Percentiles rank a stretch among this genome's conserved stretches.
These are phyloP conservation scores for Aethina tumida DNA, from an alignment of 1,140 invertebrate species.

Conservation along the genomic window DNA sequence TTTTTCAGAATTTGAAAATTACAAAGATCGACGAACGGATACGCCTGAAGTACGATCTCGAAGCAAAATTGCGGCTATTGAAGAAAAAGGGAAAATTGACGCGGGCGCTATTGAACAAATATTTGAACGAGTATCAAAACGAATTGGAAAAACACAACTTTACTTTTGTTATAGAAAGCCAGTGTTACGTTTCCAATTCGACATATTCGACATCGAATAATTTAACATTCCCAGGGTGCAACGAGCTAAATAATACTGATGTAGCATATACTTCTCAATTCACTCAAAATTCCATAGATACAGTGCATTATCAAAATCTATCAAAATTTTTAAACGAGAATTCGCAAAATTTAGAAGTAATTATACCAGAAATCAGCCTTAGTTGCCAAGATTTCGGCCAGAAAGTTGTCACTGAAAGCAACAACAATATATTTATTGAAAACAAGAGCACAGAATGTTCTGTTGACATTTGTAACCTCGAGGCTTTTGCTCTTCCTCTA, in stretches of 20 bases:
- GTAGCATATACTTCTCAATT: not conserved
- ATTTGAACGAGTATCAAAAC: conserved; percentile 17
- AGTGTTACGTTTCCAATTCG: conserved; percentile 4
- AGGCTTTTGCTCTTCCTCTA: conserved; percentile 4
- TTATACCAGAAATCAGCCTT: conserved; percentile 12
- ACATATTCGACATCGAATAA: conserved; percentile 1
- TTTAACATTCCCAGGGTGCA: conserved; percentile 4
- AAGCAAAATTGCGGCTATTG: conserved; percentile 23
- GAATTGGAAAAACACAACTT: conserved; percentile 11
- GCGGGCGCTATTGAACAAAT: conserved; percentile 14
- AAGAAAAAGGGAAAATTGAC: conserved; percentile 16
- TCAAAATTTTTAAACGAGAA: not conserved
- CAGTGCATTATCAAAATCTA: not conserved
- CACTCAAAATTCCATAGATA: conserved; percentile 1
- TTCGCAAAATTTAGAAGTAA: conserved; percentile 4
- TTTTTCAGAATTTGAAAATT: conserved; percentile 14
- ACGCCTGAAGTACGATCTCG: conserved; percentile 27
- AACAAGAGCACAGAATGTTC: not conserved
- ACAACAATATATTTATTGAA: too few species aligned
- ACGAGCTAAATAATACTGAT: not conserved
- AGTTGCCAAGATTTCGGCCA: too few species aligned
- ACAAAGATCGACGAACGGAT: conserved; percentile 11
- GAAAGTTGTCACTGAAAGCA: too few species aligned
- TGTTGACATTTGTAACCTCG: conserved; percentile 1
- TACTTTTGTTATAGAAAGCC: not conserved